phyloP scores from a whole-genome alignment of 2,888 invertebrate species.

The Scrobipalpa atriplicella region DNA sequence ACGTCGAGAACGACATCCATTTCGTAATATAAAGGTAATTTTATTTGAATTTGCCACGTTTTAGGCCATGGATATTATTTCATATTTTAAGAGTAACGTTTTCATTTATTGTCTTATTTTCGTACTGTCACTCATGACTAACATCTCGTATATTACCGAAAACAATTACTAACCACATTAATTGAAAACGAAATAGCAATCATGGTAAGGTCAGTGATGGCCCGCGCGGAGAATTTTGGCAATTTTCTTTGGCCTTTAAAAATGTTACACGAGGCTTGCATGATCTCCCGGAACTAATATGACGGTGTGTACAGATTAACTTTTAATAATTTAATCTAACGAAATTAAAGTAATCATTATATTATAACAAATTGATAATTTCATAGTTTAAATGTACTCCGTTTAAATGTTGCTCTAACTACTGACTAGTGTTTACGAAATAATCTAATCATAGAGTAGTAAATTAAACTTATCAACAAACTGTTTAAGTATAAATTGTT shows the following conservation, averaged over 20 bases:
- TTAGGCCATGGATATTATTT: not conserved
- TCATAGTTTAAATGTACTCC: not conserved
- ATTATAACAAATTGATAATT: not conserved
- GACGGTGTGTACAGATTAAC: conserved; percentile 14
- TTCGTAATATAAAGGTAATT: not conserved
- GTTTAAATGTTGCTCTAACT: not conserved
- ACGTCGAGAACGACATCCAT: not conserved
- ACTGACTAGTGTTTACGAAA: not conserved
- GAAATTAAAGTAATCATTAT: conserved; percentile 12
- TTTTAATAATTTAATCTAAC: not conserved
- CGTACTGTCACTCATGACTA: conserved; percentile 35
- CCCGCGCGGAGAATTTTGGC: conserved; percentile 15
- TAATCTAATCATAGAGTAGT: not conserved
- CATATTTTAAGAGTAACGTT: not conserved
- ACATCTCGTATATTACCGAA: conserved; percentile 39
- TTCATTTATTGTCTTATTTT: not conserved
- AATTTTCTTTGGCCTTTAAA: conserved; percentile 36
- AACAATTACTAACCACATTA: conserved; percentile 34
- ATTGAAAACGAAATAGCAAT: not conserved
- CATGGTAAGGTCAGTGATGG: conserved; percentile 21
- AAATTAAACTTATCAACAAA: not conserved
- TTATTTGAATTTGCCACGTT: conserved; percentile 6
- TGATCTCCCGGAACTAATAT: conserved; percentile 16
- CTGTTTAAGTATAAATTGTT: not conserved
- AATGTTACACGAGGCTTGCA: conserved; percentile 24